Evolutionary conservation across 2,113 vertebrate genomes (phyloP).

Genomic region (Pimephales promelas): DNA sequence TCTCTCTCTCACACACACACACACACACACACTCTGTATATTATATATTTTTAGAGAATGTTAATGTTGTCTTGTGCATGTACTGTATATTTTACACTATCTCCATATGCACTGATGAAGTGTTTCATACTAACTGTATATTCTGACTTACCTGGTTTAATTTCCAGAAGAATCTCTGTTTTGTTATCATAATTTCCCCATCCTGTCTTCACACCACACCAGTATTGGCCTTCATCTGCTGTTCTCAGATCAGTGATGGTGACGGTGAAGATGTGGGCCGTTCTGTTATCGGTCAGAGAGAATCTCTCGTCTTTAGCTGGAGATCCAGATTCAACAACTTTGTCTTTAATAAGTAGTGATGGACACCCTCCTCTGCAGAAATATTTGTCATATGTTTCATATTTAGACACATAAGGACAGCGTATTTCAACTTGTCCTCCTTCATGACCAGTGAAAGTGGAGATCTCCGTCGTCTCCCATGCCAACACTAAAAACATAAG

Average conservation of each 20-base stretch:
- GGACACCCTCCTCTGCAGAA: neutral
- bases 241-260: slow-evolving; percentile 15
- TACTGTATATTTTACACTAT: too few species aligned
- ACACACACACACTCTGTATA: too few species aligned
- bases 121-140: too few species aligned
- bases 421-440: neutral
- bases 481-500: neutral
- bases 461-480: neutral
- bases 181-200: rapidly evolving
- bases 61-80: too few species aligned
- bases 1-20: neutral
- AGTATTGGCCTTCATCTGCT: neutral
- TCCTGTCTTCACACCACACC: neutral
- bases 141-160: neutral
- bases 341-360: neutral
- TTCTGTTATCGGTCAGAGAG: neutral
- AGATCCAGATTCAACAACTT: neutral
- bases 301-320: neutral
- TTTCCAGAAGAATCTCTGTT: neutral
- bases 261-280: neutral
- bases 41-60: too few species aligned
- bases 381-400: neutral
- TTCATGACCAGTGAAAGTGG: neutral
- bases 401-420: neutral
- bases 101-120: too few species aligned